Evolutionary conservation across 2,797 vertebrate genomes (phyloP).

Genomic region (Mormyrops attenuatus): DNA sequence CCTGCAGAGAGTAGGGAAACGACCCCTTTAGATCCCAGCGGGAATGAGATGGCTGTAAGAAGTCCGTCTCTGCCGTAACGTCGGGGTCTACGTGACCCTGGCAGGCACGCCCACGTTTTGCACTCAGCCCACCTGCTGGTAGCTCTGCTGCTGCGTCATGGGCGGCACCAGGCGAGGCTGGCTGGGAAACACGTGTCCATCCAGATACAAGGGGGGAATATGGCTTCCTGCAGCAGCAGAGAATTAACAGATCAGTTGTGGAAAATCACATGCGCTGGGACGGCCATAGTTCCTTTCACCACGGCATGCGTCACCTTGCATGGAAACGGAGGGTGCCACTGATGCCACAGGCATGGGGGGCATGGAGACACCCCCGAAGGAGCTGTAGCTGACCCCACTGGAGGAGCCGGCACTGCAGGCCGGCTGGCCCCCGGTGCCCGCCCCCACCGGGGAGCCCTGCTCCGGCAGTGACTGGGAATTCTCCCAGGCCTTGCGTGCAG

Average conservation of each 20-base stretch:
- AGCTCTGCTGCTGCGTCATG: constrained; percentile 95
- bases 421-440: constrained; percentile 74
- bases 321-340: constrained; percentile 92
- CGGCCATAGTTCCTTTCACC: not conserved
- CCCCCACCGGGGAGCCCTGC: constrained; percentile 82
- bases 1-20: constrained; percentile 52
- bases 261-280: not conserved
- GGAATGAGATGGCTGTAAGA: not conserved
- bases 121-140: constrained; percentile 78
- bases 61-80: not conserved
- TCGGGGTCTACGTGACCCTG: not conserved
- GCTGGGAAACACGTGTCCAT: constrained; percentile 90
- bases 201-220: constrained; percentile 90
- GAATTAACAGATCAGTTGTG: not conserved
- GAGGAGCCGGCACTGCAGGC: constrained; percentile 86
- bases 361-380: constrained; percentile 94
- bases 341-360: constrained; percentile 96
- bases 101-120: not conserved
- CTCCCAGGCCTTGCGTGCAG: constrained; percentile 97
- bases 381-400: constrained; percentile 89
- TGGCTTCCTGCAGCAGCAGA: constrained; percentile 75
- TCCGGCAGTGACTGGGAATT: constrained; percentile 95
- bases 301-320: constrained; percentile 73
- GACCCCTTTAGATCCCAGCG: not conserved
- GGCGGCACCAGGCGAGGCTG: constrained; percentile 91